Evolutionary conservation across 2,888 invertebrate genomes (phyloP), one percentile per base, ranked within the genome.

Genomic region (Liposcelis brunnea): DNA sequence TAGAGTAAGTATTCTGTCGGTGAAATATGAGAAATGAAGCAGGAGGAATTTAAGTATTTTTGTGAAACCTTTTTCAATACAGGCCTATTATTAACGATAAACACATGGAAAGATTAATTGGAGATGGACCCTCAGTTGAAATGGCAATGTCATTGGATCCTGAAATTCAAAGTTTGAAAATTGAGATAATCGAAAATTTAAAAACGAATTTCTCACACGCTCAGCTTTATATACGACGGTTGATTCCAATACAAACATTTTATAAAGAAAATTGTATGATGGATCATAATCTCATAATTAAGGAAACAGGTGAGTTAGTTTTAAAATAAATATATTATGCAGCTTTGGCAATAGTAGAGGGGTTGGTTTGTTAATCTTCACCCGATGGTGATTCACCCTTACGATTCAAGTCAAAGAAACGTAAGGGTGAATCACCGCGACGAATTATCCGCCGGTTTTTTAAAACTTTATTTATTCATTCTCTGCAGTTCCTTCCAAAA

Each of bases 31-130:
- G 32, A 47, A 43, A 26, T 18, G n/a, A n/a, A n/a, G n/a, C n/a
- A n/a, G n/a, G n/a, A n/a, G n/a, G n/a, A n/a, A n/a, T n/a, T n/a
- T n/a, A 33, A 42, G 14, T 6, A 26, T 26, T 26, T 43, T 42
- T 26, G 18, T 42, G 19, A 46, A 36, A 46, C 40, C 14, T 46
- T 21, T 33, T 6, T 32, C 15, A 44, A 58, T 61, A 40, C 53
- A 80, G 81, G 48, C 89, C 89, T 0, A 74, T 80, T 14, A 80
- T 90, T 49, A 85, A 87, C 71, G 81, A 79, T 14, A 80, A 83
- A 55, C 73, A 77, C 56, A 82, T 86, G 53, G 79, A 82, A 36
- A 73, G 81, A 58, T 73, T 80, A 0, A 79, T 80, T 46, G 82
- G 82, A 2, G 67, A 70, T 21, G 75, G 85, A 0, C 86, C 87